A percentile compares a stretch with the other conserved stretches of the same genome.
These are phyloP conservation scores for Narcine bancroftii DNA, from an alignment of 2,113 vertebrate species.

Conservation along the genomic window DNA sequence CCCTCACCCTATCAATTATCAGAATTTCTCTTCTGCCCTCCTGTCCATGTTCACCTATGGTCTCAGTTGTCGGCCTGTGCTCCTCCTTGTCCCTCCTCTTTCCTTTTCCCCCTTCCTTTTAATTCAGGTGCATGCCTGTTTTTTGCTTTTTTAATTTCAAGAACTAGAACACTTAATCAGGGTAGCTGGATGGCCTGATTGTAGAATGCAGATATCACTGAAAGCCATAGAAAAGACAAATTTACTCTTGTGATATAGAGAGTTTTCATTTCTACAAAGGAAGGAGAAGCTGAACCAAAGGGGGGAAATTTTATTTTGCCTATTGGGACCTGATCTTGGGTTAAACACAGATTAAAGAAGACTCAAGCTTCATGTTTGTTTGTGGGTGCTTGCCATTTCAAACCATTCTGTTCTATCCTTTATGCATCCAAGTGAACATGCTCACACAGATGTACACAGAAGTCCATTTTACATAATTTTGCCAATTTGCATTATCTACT, in stretches of 20 bases:
- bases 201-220: not conserved
- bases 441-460: too few species aligned
- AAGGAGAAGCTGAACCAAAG: not conserved
- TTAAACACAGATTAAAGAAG: not conserved
- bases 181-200: not conserved
- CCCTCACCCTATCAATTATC: too few species aligned
- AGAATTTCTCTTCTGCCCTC: too few species aligned
- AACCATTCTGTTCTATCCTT: too few species aligned
- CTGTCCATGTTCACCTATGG: too few species aligned
- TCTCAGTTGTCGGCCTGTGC: too few species aligned
- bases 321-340: not conserved
- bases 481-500: too few species aligned
- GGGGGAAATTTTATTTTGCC: not conserved
- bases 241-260: not conserved
- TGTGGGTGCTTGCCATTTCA: not conserved
- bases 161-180: not conserved
- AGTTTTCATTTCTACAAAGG: not conserved
- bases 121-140: too few species aligned
- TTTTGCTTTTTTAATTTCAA: not conserved
- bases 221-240: not conserved
- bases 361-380: not conserved
- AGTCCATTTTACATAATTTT: too few species aligned
- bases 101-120: too few species aligned
- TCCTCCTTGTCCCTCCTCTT: too few species aligned
- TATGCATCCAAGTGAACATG: too few species aligned